A percentile compares a stretch with the other conserved stretches of the same genome.
Evolutionary conservation across 2,797 vertebrate species (phyloP).

Genomic region (Pterois miles): DNA sequence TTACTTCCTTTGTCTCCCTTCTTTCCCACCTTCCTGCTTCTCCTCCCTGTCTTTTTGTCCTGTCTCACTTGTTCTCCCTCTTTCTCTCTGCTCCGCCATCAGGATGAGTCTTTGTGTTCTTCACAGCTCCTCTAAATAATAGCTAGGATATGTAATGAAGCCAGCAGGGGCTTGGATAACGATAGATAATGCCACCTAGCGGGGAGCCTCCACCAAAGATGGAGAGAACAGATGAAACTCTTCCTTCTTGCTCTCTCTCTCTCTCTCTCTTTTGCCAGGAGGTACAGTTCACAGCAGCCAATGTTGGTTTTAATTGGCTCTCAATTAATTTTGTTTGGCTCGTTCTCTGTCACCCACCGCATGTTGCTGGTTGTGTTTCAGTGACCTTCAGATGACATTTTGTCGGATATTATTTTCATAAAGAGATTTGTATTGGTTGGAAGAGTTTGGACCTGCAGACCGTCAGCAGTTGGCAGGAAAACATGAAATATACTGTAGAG

Average conservation of each 20-base stretch:
- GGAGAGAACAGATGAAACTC: constrained; percentile 45
- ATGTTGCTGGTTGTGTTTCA: constrained; percentile 19
- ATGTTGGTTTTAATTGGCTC: constrained; percentile 58
- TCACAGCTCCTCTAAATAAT: constrained; percentile 50
- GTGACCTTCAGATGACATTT: constrained; percentile 45
- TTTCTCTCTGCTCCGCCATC: constrained; percentile 17
- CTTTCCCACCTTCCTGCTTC: not conserved
- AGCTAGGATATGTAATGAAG: constrained; percentile 70
- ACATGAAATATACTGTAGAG: not conserved
- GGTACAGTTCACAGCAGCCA: constrained; percentile 23
- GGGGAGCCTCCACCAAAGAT: constrained; percentile 45
- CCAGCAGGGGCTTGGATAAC: constrained; percentile 59
- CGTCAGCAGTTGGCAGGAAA: not conserved
- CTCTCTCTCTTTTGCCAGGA: constrained; percentile 3
- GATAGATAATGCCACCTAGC: constrained; percentile 52
- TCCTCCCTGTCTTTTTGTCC: not conserved
- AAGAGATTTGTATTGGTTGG: constrained; percentile 6
- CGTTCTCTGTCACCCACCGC: constrained; percentile 37
- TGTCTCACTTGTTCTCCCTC: not conserved
- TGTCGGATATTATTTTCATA: constrained; percentile 24
- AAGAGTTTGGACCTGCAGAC: not conserved
- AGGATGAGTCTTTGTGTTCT: constrained; percentile 48
- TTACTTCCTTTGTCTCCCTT: constrained; percentile 1
- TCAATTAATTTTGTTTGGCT: constrained; percentile 55
- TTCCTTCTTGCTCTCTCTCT: constrained; percentile 1